These are phyloP conservation scores for Troglohyphantes excavatus DNA, from an alignment of 2,888 invertebrate genomes.

Conservation along the genomic window DNA sequence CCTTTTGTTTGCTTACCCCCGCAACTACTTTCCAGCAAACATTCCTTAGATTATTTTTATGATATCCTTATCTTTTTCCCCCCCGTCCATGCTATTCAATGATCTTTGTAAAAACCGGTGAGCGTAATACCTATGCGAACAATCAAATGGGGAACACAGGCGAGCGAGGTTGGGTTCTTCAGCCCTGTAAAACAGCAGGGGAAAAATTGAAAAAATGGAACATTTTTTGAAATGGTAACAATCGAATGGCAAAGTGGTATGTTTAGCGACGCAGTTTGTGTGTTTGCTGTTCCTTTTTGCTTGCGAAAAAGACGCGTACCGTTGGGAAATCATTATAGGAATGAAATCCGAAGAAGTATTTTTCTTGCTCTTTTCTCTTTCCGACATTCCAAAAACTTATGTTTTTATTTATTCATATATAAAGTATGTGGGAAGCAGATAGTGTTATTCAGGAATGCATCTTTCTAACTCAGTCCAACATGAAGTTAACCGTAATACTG, in stretches of 20 bases:
- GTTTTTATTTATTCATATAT: constrained; percentile 24
- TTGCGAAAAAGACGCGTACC: neutral
- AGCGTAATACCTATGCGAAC: constrained; percentile 54
- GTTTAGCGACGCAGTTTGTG: constrained; percentile 27
- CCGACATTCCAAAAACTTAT: constrained; percentile 19
- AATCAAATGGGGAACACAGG: constrained; percentile 57
- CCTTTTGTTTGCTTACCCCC: constrained; percentile 65
- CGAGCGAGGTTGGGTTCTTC: constrained; percentile 2
- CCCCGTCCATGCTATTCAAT: constrained; percentile 42
- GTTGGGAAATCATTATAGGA: constrained; percentile 48
- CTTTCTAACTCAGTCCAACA: no score
- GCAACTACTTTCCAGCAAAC: constrained; percentile 23
- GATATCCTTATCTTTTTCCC: constrained; percentile 62
- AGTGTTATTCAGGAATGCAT: neutral
- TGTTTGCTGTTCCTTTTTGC: constrained; percentile 5
- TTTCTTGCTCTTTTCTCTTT: neutral
- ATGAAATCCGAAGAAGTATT: constrained; percentile 26
- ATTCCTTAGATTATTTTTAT: constrained; percentile 67
- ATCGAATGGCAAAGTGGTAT: constrained; percentile 33
- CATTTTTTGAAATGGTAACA: constrained; percentile 10
- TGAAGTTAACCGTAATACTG: no score
- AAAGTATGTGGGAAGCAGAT: neutral
- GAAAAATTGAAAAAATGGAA: constrained; percentile 10
- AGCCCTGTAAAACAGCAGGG: constrained; percentile 1
- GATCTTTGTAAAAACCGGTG: constrained; percentile 29